Base-by-base conservation (phyloP, 1,140 invertebrate species). In the Charaxes varanes region DNA sequence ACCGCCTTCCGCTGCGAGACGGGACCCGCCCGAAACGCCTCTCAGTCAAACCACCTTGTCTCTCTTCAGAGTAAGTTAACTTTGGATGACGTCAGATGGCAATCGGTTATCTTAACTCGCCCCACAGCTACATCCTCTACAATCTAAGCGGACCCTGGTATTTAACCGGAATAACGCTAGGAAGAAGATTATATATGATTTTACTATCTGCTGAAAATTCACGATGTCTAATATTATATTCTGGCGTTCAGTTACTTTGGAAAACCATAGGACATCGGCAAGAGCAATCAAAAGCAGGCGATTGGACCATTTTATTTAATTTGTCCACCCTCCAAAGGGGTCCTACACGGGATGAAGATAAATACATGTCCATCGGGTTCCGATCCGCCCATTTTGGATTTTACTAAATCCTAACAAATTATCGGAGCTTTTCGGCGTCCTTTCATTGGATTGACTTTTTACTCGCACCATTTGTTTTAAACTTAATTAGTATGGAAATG, bases 1-100 rank as follows among this genome's bases (percentile, higher is more conserved):
- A 3, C 77, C 67, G 13, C 56, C 72, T 0, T 69, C 71, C n/a
- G 45, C 60, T 12, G 48, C 61, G 15, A 64, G 65, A 27, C 51
- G 63, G 1, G 65, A 78, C 6, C 24, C 61, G 2, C 49, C 62
- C 18, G 67, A 72, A 30, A 43, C 47, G 2, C 55, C 60, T 13
- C 32, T 69, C 13, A 68, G 62, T 42, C 64, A 58, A 47, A 72
- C 64, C 16, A 83, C 79, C 12, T 41, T 83, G 11, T 51, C 61
- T 6, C 35, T 83, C 14, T 83, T 83, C 58, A 62, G 74, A 72
- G 79, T 83, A 77, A 83, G 79, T 80, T n/a, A n/a, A n/a, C n/a
- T n/a, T n/a, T n/a, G n/a, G n/a, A n/a, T n/a, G n/a, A n/a, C n/a
- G n/a, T n/a, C n/a, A n/a, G n/a, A n/a, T n/a, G n/a, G n/a, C n/a